Evolutionary conservation across 92 coral and sea anemone genomes (phyloP), one percentile per base, ranked within the genome.

Genomic region (Palythoa heliodiscus): DNA sequence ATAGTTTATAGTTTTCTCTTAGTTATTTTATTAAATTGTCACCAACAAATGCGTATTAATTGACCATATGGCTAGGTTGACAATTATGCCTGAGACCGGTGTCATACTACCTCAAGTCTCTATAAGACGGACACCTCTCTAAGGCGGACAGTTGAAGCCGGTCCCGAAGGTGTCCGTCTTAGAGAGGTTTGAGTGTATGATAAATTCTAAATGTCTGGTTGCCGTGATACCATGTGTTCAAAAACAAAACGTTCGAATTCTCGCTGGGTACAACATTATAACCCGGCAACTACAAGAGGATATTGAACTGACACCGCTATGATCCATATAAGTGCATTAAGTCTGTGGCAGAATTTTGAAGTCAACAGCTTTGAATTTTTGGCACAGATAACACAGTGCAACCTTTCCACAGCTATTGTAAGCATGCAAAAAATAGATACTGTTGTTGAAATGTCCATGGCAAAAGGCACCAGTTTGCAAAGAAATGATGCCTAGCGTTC

Each of bases 371-470:
- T 19, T 12, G 64, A 13, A 8, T 52, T 52, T 52, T 55, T 75
- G 7, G 48, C 5, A 52, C 16, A 52, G n/a, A 23, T 3, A 75
- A 75, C 66, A 25, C 61, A 11, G 14, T 52, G 80, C 11, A 75
- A 75, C 43, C 80, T 75, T 39, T 75, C 80, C 2, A 52, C 20
- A 17, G 80, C 80, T 25, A 75, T 75, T 19, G 80, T 47, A 35
- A 75, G 80, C 80, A 75, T 75, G 22, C 80, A 48, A 14, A 75
- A 57, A 22, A 75, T 75, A 12, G 80, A 75, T 0, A 75, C 80
- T 24, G n/a, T 17, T 29, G 80, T 52, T 3, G 80, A 20, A 3
- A 29, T 12, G n/a, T 75, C 66, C 38, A 75, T 75, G 0, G 66
- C 67, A 52, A 75, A 75, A 75, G 66, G 80, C n/a, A 75, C 66